A percentile compares a stretch with the other conserved stretches of the same genome.
Evolutionary conservation across 2,888 invertebrate species (phyloP).

Genomic region (Endomychus coccineus): DNA sequence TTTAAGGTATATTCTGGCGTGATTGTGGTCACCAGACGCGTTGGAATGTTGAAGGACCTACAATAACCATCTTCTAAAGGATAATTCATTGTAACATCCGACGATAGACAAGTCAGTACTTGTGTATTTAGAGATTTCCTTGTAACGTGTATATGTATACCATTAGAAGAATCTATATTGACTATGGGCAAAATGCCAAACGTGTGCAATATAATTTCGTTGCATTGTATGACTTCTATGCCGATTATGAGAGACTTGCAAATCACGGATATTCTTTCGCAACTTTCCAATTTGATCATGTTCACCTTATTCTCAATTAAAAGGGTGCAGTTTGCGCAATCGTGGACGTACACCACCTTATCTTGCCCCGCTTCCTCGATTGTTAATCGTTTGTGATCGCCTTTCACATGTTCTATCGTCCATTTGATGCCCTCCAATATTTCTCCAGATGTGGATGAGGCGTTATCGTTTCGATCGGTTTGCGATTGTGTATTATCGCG

Average conservation of each 20-base stretch:
- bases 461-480: conserved; percentile 1
- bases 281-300: conserved; percentile 13
- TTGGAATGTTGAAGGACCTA: conserved; percentile 12
- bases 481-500: conserved; percentile 3
- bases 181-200: conserved; percentile 14
- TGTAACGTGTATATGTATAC: conserved; percentile 12
- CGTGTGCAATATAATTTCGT: conserved; percentile 11
- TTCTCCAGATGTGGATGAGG: conserved; percentile 1
- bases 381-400: conserved; percentile 11
- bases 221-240: conserved; percentile 12
- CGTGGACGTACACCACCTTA: conserved; percentile 13
- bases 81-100: conserved; percentile 9
- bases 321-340: conserved; percentile 16
- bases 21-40: conserved; percentile 11
- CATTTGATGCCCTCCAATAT: conserved; percentile 15
- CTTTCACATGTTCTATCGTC: conserved; percentile 14
- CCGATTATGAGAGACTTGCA: conserved; percentile 10
- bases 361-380: conserved; percentile 12
- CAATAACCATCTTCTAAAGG: conserved; percentile 13
- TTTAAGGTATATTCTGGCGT: conserved; percentile 4
- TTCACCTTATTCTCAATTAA: conserved; percentile 15
- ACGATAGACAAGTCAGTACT: conserved; percentile 9
- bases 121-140: conserved; percentile 9
- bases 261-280: conserved; percentile 14
- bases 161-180: conserved; percentile 7